phyloP scores from a whole-genome alignment of 2,888 invertebrate species.

The Lepeophtheirus nordmannii region DNA sequence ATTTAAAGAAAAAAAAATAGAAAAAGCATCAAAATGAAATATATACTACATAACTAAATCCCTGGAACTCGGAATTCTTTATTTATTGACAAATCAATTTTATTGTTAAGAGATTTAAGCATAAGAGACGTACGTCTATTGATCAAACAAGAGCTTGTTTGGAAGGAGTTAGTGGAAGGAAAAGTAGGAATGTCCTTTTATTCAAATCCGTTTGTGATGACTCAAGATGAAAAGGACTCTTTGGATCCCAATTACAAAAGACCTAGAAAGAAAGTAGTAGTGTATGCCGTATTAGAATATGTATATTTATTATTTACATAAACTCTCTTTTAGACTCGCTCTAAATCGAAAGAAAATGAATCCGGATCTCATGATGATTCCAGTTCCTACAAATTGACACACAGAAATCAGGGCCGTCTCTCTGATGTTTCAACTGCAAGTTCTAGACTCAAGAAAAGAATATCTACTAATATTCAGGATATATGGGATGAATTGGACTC shows the following conservation, averaged over 20 bases:
- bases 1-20: no score
- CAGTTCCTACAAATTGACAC: neutral
- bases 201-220: conserved; percentile 13
- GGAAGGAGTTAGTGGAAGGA: no score
- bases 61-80: no score
- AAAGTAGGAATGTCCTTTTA: neutral
- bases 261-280: neutral
- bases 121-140: no score
- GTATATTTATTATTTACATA: neutral
- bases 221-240: conserved; percentile 3
- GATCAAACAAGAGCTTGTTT: no score
- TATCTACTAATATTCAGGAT: conserved; percentile 9
- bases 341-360: neutral
- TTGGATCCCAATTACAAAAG: conserved; percentile 22
- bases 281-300: no score
- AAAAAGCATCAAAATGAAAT: no score
- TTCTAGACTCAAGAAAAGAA: conserved; percentile 7
- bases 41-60: no score
- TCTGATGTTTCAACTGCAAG: conserved; percentile 10
- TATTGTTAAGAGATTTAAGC: no score
- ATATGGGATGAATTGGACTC: conserved; percentile 11
- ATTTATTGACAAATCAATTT: no score
- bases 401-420: neutral
- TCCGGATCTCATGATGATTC: neutral
- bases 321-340: neutral